Evolutionary conservation across 2,113 vertebrate species (phyloP).

Genomic region (Pomatorhinus ruficollis): DNA sequence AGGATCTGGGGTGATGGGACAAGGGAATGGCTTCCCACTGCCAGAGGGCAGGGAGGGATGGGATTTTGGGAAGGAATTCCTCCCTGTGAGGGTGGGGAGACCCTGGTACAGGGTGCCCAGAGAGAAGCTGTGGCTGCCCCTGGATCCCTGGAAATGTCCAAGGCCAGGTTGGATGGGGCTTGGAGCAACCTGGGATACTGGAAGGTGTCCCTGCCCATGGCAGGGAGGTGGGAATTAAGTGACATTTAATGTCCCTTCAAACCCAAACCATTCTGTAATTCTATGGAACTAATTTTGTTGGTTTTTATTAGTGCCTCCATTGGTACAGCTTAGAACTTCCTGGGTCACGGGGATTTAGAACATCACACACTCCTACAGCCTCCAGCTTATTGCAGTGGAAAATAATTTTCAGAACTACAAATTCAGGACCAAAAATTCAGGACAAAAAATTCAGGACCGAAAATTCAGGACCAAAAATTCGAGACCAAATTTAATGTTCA

Average conservation of each 20-base stretch:
- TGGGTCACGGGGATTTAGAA: background rate
- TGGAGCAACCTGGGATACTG: accelerated
- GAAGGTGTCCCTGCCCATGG: background rate
- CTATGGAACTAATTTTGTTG: background rate
- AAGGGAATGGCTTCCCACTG: background rate
- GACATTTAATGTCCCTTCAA: background rate
- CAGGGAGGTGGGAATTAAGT: accelerated
- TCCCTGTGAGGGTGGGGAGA: accelerated
- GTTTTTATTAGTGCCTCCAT: background rate
- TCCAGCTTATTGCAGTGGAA: background rate
- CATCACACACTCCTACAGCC: background rate
- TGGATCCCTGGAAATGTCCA: background rate
- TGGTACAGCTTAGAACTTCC: background rate
- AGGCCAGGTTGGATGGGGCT: background rate
- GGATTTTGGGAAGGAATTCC: accelerated
- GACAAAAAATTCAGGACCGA: background rate
- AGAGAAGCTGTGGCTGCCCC: background rate
- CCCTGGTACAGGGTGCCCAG: background rate
- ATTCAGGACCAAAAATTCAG: background rate
- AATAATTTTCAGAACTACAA: background rate
- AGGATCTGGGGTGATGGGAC: background rate
- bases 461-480: background rate
- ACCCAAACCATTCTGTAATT: background rate
- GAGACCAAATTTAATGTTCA: background rate
- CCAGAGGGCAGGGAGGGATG: accelerated